Evolutionary conservation across 2,797 vertebrate genomes (phyloP).

Genomic region (Paguma larvata): DNA sequence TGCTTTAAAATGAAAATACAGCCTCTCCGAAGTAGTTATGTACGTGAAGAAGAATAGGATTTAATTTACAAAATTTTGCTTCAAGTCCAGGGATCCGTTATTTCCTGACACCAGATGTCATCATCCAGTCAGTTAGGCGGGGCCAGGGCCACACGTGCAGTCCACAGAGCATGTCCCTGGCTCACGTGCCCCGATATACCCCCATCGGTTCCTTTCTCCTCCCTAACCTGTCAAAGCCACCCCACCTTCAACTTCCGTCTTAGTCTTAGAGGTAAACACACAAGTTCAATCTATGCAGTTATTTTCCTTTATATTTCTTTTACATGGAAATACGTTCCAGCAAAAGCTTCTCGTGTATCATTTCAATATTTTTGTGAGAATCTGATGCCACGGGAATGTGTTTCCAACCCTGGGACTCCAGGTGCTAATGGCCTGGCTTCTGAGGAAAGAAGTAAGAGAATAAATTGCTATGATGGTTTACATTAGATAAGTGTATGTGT

Average conservation of each 20-base stretch:
- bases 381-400: not conserved
- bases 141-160: accelerated
- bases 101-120: not conserved
- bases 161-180: not conserved
- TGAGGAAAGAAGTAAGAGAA: not conserved
- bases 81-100: not conserved
- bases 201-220: not conserved
- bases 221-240: not conserved
- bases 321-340: not conserved
- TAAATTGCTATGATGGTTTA: not conserved
- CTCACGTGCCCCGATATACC: accelerated
- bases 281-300: not conserved
- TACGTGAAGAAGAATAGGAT: not conserved
- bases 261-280: not conserved
- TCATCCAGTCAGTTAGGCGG: not conserved
- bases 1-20: not conserved
- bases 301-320: not conserved
- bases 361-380: not conserved
- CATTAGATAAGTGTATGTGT: not conserved
- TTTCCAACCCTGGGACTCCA: not conserved
- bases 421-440: not conserved
- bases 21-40: not conserved
- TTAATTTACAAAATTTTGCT: not conserved
- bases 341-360: not conserved
- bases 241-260: not conserved